Percentiles rank a stretch among this genome's conserved stretches.
These are phyloP conservation scores for Mylabris phalerata DNA, from an alignment of 1,140 invertebrate species.

Conservation along the genomic window DNA sequence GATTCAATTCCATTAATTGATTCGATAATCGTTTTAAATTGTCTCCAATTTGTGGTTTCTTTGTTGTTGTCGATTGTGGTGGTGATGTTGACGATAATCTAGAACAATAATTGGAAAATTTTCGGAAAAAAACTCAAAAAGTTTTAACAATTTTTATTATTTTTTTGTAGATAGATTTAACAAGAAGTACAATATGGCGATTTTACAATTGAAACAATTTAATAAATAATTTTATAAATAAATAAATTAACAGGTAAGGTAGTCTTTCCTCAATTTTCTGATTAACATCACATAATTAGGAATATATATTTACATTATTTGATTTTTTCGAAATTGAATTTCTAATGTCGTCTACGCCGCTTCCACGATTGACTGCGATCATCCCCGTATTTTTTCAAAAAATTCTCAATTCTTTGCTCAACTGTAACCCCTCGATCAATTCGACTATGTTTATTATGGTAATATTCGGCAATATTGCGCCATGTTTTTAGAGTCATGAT, in stretches of 20 bases:
- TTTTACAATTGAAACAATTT: constrained; percentile 5
- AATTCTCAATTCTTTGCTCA: constrained; percentile 6
- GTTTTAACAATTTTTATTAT: constrained; percentile 12
- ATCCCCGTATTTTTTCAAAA: constrained; percentile 14
- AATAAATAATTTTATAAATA: constrained; percentile 15
- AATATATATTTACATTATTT: constrained; percentile 5
- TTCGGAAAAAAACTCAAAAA: constrained; percentile 2
- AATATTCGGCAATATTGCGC: constrained; percentile 30
- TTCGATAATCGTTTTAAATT: constrained; percentile 50
- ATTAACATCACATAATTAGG: constrained; percentile 3
- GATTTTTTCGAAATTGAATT: background rate
- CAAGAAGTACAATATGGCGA: constrained; percentile 8
- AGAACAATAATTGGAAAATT: too few species aligned
- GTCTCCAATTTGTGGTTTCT: constrained; percentile 31
- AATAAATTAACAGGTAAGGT: background rate
- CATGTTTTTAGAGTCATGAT: constrained; percentile 38
- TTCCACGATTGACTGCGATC: constrained; percentile 10
- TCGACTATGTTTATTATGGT: constrained; percentile 7
- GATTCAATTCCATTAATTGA: constrained; percentile 46
- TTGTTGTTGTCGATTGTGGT: too few species aligned
- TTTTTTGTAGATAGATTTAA: constrained; percentile 1
- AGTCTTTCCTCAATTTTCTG: constrained; percentile 4
- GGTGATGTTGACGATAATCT: too few species aligned
- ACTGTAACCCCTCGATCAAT: background rate
- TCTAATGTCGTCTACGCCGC: constrained; percentile 1